Evolutionary conservation across 2,113 vertebrate species (phyloP), one percentile per base, ranked within the genome.

Genomic region (Cryptomyrus ogoouensis): DNA sequence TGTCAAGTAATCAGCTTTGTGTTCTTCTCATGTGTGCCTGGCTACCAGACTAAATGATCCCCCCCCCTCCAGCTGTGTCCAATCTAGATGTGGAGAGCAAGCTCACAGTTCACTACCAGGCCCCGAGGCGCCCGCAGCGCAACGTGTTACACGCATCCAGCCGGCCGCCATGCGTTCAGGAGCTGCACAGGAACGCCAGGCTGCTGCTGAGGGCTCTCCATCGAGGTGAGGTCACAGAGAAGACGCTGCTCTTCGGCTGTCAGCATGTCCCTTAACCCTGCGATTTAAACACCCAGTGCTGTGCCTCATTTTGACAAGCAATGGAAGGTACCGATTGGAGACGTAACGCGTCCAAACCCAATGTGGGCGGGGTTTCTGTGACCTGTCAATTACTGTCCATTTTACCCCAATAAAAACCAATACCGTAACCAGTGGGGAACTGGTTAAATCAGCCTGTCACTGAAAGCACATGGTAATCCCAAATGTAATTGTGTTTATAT

Each of bases 31-130:
- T 35, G 62, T 19, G n/a, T 50, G 49, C 9, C 31, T 89, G 47
- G 49, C 49, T 3, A 10, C 88, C 70, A 52, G n/a, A 80, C 46
- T 80, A 53, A 50, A 49, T 24, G 39, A 19, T 24, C 17, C 88
- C 89, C 70, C 52, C 88, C 91, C 91, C 42, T 93, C 42, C 93
- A 99, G 98, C 98, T 1, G 98, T 99, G 92, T 99, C 98, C 83
- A 98, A 98, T 95, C 94, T 99, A 95, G 98, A 99, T 56, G 92
- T 95, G 42, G 98, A 99, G 94, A 98, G 98, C 92, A 99, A 99
- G 95, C 93, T 99, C 93, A 97, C 96, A 0, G 95, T 96, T n/a
- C 98, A 99, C 92, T 99, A 98, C 94, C 97, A 96, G 91, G 96
- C 97, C 5, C 96, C 97, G 90, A 98, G 97, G 97, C 97, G 98